Conservation (phyloP, 2,888 invertebrate genomes). For the Trachelus tabidus region DNA sequence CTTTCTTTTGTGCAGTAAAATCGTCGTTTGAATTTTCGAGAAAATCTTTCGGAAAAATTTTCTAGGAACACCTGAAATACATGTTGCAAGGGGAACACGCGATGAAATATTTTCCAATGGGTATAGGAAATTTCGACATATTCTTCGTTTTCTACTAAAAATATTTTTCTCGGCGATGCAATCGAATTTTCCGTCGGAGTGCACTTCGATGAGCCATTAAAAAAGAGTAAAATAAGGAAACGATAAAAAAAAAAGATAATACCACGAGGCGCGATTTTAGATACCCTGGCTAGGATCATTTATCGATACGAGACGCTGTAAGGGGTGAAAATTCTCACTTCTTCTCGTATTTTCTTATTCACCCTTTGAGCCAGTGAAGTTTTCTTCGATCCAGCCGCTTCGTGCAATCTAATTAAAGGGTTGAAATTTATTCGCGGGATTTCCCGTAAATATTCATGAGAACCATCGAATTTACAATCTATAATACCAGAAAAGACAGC, state of each 20-base stretch:
- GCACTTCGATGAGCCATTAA: background rate
- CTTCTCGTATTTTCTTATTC: constrained; percentile 1
- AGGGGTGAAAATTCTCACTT: background rate
- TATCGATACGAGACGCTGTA: background rate
- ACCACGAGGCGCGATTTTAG: background rate
- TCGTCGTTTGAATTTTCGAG: background rate
- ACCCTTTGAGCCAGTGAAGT: constrained; percentile 9
- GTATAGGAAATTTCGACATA: background rate
- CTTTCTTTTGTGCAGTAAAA: background rate
- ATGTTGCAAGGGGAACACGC: background rate
- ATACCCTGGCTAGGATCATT: background rate
- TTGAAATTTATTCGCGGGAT: constrained; percentile 17
- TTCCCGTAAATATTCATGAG: constrained; percentile 22
- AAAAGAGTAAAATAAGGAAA: background rate
- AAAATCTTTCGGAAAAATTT: background rate
- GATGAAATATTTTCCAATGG: background rate
- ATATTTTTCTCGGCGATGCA: background rate
- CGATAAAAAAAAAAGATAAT: background rate
- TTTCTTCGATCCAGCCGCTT: constrained; percentile 17
- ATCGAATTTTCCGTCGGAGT: background rate
- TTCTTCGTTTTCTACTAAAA: background rate
- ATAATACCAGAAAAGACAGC: background rate
- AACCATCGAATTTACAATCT: background rate
- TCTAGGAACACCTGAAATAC: background rate
- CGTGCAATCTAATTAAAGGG: constrained; percentile 19